Conservation (phyloP, 2,797 vertebrate genomes). For the Muscicapa comitata region DNA sequence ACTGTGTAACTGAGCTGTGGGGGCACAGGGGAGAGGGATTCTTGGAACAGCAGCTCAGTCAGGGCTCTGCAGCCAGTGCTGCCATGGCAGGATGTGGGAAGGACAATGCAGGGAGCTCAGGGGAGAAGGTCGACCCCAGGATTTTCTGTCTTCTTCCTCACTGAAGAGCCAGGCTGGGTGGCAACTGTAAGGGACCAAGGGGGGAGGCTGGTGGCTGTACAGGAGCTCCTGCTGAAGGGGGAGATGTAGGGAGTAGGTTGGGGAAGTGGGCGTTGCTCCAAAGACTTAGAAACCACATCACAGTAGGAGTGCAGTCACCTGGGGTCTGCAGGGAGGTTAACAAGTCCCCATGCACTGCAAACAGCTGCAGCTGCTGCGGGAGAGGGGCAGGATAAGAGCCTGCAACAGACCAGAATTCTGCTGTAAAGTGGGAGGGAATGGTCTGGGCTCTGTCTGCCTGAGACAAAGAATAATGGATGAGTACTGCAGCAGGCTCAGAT, state of each 20-base stretch:
- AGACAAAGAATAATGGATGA: background rate
- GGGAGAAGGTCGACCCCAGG: background rate
- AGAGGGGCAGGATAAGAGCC: background rate
- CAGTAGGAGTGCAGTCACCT: background rate
- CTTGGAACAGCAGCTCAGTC: background rate
- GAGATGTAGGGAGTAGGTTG: accelerated
- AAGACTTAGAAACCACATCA: background rate
- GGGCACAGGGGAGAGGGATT: background rate
- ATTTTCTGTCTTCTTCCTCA: background rate
- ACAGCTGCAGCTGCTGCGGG: accelerated
- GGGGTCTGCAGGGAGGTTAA: background rate
- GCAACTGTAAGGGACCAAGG: background rate
- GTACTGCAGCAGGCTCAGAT: background rate
- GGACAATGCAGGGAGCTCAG: accelerated
- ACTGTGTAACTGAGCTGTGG: accelerated
- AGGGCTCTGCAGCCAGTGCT: background rate
- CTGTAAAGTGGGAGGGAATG: background rate
- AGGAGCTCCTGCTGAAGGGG: background rate
- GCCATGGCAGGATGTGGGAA: background rate
- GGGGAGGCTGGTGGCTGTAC: background rate
- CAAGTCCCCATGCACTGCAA: background rate
- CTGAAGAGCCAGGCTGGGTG: background rate
- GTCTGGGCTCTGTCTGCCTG: background rate
- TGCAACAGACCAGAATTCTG: background rate
- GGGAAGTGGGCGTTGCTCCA: background rate